Conservation (phyloP, 2,113 vertebrate genomes). For the Canis aureus region DNA sequence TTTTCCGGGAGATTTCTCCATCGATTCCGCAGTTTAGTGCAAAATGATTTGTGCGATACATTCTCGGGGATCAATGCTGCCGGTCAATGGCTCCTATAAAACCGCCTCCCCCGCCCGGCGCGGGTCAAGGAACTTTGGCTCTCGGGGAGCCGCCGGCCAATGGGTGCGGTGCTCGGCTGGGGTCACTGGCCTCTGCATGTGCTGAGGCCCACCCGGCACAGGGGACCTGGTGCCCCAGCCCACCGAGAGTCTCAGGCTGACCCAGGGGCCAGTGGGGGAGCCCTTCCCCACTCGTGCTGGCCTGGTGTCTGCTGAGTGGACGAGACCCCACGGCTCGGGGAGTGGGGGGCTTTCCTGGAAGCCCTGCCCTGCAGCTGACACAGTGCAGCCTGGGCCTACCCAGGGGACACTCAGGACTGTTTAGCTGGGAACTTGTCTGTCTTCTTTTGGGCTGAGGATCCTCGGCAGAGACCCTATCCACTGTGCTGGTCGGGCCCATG, state of each 20-base stretch:
- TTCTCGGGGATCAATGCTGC: slow-evolving; percentile 96
- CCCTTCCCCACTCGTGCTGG: too few species aligned
- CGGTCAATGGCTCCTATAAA: slow-evolving; percentile 94
- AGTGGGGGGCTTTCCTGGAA: fast-evolving
- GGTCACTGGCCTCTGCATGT: fast-evolving
- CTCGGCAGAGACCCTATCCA: not conserved
- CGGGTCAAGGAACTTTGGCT: slow-evolving; percentile 92
- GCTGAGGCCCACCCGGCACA: not conserved
- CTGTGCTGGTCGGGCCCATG: fast-evolving
- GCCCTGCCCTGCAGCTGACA: fast-evolving
- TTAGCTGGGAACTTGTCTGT: not conserved
- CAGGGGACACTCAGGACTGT: not conserved
- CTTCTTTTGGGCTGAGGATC: not conserved
- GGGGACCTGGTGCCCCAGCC: too few species aligned
- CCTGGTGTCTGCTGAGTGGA: not conserved
- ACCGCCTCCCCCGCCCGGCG: slow-evolving; percentile 89
- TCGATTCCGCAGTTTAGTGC: slow-evolving; percentile 97
- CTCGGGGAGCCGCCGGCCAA: slow-evolving; percentile 85
- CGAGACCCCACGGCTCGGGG: fast-evolving
- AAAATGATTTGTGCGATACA: slow-evolving; percentile 99
- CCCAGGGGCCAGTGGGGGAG: too few species aligned
- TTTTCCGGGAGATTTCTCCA: slow-evolving; percentile 99
- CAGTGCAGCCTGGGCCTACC: fast-evolving
- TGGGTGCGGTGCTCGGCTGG: not conserved
- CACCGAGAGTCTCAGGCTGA: fast-evolving